phyloP scores from a whole-genome alignment of 2,113 vertebrate species.

The Columbina picui region DNA sequence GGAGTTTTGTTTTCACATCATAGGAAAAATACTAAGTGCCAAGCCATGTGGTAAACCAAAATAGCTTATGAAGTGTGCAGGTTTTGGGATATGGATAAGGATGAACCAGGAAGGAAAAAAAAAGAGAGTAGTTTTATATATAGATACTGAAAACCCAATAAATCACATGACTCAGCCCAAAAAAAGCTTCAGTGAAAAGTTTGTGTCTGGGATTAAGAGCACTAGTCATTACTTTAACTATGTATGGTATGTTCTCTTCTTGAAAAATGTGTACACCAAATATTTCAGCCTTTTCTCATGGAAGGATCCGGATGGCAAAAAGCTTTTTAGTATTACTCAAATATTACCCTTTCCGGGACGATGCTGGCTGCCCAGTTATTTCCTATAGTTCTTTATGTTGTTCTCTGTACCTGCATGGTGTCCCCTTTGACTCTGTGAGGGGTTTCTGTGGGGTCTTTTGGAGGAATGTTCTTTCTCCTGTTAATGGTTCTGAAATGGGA shows the following conservation, averaged over 20 bases:
- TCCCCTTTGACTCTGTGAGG: not conserved
- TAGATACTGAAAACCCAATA: constrained; percentile 58
- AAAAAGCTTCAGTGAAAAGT: constrained; percentile 67
- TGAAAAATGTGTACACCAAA: constrained; percentile 54
- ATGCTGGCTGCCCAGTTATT: not conserved
- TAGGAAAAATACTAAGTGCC: constrained; percentile 59
- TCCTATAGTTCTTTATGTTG: not conserved
- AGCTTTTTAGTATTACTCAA: constrained; percentile 10
- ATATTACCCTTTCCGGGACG: constrained; percentile 13
- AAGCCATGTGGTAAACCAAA: constrained; percentile 65
- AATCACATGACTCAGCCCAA: constrained; percentile 58
- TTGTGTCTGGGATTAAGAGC: constrained; percentile 65
- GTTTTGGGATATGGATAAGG: constrained; percentile 48
- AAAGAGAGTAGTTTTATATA: constrained; percentile 51
- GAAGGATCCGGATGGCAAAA: constrained; percentile 8
- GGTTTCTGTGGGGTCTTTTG: not conserved
- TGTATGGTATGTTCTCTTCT: constrained; percentile 62
- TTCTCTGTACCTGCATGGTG: not conserved
- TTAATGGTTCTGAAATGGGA: not conserved
- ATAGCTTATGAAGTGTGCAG: constrained; percentile 65
- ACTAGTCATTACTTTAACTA: constrained; percentile 70
- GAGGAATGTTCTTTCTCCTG: not conserved
- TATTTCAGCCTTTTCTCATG: constrained; percentile 67
- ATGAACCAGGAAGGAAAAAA: constrained; percentile 43
- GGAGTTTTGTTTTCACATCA: constrained; percentile 66